Percentiles rank a stretch among this genome's conserved stretches.
Evolutionary conservation across 1,140 invertebrate species (phyloP).

Genomic region (Streblospio benedicti): DNA sequence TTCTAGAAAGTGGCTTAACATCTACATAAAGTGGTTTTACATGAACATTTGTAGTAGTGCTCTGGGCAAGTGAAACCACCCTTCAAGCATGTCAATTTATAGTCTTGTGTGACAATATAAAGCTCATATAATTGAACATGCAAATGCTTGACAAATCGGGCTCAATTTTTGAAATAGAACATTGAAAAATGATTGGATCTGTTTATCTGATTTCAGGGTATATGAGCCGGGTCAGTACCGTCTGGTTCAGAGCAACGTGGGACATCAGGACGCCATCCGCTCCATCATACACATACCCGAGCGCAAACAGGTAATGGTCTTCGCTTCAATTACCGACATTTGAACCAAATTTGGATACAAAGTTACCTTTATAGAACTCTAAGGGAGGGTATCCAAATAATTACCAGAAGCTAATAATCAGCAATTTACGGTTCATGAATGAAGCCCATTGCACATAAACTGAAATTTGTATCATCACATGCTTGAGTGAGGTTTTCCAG

Average conservation of each 20-base stretch:
- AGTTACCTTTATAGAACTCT: neutral
- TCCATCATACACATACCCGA: slow-evolving; percentile 43
- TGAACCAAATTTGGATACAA: neutral
- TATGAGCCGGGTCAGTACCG: slow-evolving; percentile 41
- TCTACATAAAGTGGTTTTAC: no score
- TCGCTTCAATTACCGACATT: neutral
- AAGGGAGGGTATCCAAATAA: neutral
- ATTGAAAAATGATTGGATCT: no score
- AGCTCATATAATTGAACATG: no score
- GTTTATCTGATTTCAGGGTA: slow-evolving; percentile 26
- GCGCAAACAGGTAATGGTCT: slow-evolving; percentile 41
- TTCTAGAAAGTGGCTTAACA: no score
- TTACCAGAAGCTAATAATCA: neutral
- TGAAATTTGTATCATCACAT: neutral
- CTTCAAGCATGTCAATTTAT: no score
- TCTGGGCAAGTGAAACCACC: no score
- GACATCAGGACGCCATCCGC: slow-evolving; percentile 40
- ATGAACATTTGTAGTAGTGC: no score
- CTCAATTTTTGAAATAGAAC: no score
- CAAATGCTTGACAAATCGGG: no score
- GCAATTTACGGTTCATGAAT: neutral
- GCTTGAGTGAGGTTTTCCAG: no score
- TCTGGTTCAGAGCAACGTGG: slow-evolving; percentile 42
- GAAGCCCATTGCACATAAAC: neutral
- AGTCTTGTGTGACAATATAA: no score